These are phyloP conservation scores for Notolepis coatsorum DNA, from an alignment of 2,797 vertebrate species.

Conservation along the genomic window DNA sequence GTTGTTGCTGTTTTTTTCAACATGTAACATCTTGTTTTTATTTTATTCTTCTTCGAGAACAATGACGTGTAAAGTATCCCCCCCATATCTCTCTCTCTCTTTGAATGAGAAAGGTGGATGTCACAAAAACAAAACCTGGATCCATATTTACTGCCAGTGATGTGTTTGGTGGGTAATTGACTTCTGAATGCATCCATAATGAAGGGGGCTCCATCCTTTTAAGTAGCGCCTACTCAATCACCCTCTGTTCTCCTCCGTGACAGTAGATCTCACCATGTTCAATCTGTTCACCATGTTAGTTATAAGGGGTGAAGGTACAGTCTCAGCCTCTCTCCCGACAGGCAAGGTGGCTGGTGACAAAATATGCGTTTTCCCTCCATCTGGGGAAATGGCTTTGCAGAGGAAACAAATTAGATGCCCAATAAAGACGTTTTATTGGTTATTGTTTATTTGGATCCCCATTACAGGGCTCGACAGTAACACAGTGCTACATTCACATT, in stretches of 20 bases:
- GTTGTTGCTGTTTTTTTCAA: neutral
- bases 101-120: conserved; percentile 26
- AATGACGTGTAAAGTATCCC: neutral
- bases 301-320: conserved; percentile 13
- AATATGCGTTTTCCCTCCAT: conserved; percentile 28
- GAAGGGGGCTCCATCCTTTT: conserved; percentile 13
- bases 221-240: neutral
- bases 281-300: conserved; percentile 15
- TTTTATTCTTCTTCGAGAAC: neutral
- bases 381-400: too few species aligned
- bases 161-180: conserved; percentile 43
- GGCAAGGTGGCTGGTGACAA: conserved; percentile 31
- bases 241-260: neutral
- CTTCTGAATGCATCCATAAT: conserved; percentile 60
- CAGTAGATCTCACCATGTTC: conserved; percentile 5
- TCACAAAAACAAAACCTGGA: conserved; percentile 25
- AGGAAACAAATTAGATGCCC: too few species aligned
- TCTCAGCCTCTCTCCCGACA: conserved; percentile 24
- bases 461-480: too few species aligned
- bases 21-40: neutral
- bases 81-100: conserved; percentile 11
- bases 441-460: too few species aligned
- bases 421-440: too few species aligned
- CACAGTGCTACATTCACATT: too few species aligned
- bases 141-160: conserved; percentile 44